These are phyloP conservation scores for Chrysina gloriosa DNA, from an alignment of 2,888 invertebrate species.

Conservation along the genomic window DNA sequence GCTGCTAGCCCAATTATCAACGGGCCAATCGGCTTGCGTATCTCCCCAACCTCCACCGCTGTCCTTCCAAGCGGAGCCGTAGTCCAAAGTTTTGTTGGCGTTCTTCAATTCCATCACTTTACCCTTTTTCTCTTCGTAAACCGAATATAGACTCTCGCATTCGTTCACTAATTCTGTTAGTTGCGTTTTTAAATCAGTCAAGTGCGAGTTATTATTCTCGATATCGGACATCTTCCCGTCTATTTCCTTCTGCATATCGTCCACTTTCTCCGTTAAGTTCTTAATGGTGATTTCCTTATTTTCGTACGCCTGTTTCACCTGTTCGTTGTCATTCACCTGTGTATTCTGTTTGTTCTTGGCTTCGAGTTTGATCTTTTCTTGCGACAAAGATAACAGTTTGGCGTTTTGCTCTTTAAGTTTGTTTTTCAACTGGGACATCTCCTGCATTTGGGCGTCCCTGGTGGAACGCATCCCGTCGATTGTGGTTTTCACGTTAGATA, in stretches of 20 bases:
- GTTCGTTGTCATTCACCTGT: constrained; percentile 65
- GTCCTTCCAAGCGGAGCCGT: constrained; percentile 70
- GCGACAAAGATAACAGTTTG: constrained; percentile 80
- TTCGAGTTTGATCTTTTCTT: constrained; percentile 85
- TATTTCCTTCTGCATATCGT: constrained; percentile 82
- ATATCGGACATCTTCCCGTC: constrained; percentile 83
- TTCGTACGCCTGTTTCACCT: constrained; percentile 72
- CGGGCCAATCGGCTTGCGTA: constrained; percentile 65
- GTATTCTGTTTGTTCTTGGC: constrained; percentile 73
- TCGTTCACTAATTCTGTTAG: constrained; percentile 75
- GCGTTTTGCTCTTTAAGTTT: constrained; percentile 88
- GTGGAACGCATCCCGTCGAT: constrained; percentile 96
- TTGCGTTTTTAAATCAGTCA: constrained; percentile 78
- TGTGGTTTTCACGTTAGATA: constrained; percentile 91
- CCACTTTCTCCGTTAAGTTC: constrained; percentile 74
- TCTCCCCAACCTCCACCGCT: constrained; percentile 70
- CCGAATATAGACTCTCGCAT: constrained; percentile 74
- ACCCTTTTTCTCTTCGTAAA: constrained; percentile 76
- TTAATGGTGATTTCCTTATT: constrained; percentile 75
- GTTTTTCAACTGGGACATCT: constrained; percentile 85
- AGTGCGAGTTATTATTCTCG: constrained; percentile 81
- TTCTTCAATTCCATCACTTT: constrained; percentile 65
- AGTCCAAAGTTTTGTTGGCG: constrained; percentile 59
- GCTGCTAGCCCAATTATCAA: constrained; percentile 61
- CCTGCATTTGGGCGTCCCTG: constrained; percentile 90